These are phyloP conservation scores for Notarius quadriscutis DNA, from an alignment of 2,113 vertebrate genomes.

Conservation along the genomic window DNA sequence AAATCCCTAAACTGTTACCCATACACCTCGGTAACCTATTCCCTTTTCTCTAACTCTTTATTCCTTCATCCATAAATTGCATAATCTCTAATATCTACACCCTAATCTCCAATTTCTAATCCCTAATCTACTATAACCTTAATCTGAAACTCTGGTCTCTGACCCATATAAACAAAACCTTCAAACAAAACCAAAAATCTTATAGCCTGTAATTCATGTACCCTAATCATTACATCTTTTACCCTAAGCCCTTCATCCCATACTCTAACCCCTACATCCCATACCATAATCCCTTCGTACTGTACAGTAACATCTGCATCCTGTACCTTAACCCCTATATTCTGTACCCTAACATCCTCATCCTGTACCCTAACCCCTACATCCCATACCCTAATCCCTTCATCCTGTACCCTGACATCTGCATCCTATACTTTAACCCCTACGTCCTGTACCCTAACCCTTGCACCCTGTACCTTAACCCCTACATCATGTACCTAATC, in stretches of 20 bases:
- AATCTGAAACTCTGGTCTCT: not conserved
- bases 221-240: not conserved
- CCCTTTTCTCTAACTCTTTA: accelerated
- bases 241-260: not conserved
- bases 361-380: not conserved
- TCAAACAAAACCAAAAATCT: no score
- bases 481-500: not conserved
- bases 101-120: not conserved
- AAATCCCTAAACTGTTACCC: not conserved
- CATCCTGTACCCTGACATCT: not conserved
- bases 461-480: not conserved
- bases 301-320: not conserved
- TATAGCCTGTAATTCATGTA: not conserved
- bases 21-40: not conserved
- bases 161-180: no score
- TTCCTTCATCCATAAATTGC: no score
- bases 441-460: not conserved
- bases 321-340: not conserved
- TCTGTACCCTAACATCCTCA: not conserved
- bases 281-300: not conserved
- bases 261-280: not conserved
- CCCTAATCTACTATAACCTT: not conserved
- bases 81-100: not conserved
- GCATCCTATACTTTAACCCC: not conserved
- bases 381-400: not conserved